Base-by-base conservation (phyloP, 2,113 vertebrate species). In the Marmota monax region DNA sequence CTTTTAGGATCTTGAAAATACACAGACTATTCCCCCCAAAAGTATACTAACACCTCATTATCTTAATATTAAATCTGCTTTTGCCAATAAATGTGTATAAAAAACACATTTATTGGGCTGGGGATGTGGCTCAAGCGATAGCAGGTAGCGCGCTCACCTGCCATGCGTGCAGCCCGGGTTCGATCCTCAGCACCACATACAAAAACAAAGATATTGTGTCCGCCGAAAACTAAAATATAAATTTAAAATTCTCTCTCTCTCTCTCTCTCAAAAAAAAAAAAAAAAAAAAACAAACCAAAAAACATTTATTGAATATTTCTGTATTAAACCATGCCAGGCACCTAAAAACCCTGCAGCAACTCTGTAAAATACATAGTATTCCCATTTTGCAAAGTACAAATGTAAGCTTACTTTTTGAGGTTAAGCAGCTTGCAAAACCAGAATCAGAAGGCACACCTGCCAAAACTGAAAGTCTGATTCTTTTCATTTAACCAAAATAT, bases 401-500 rank as follows among this genome's bases (percentile, higher is more conserved):
- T 6, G 37, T 42, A 37, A 39, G 29, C 69, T 94, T 70, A 70
- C 78, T 72, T 53, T 39, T 56, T 29, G 51, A 76, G 61, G 58
- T 67, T 25, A 87, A 72, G 51, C 22, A 82, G 69, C 88, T 92
- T 72, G 84, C 67, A 90, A 90, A 97, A 90, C 76, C 90, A 90
- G 90, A 84, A 89, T 76, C 76, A 77, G 61, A 95, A 79, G 0
- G 53, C 77, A 78, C 45, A 77, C 77, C 88, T 90, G 95, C 95
- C 93, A 87, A 74, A 94, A 96, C 63, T 39, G 32, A 77, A 96
- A 95, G 87, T 82, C 67, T 79, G n/a, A 29, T 74, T 83, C 51
- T 93, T 74, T 65, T 39, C 63, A 72, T 42, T 70, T 86, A 0
- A 0, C 1, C 25, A 34, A 69, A 51, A 0, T 12, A 93, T 25